A percentile compares a stretch with the other conserved stretches of the same genome.
Conservation (phyloP, 1,140 invertebrate genomes). For the Whitmania pigra region DNA sequence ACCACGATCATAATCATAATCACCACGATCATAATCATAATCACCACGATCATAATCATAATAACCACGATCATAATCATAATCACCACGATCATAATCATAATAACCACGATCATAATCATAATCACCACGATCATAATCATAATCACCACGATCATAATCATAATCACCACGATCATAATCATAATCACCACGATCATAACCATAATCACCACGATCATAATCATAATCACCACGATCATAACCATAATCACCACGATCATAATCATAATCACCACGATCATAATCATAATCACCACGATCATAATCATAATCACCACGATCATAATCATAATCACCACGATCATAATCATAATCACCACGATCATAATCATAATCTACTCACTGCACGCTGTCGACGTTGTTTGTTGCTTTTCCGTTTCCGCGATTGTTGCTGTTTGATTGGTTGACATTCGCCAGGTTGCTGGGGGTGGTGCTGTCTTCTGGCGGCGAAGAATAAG, state of each 20-base stretch:
- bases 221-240: neutral
- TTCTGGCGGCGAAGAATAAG: too few species aligned
- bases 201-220: neutral
- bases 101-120: too few species aligned
- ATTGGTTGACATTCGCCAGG: conserved; percentile 16
- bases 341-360: neutral
- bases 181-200: neutral
- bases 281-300: neutral
- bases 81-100: too few species aligned
- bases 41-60: too few species aligned
- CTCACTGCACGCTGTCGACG: conserved; percentile 8
- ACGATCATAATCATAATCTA: too few species aligned
- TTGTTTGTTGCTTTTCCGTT: neutral
- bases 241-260: too few species aligned
- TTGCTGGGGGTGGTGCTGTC: conserved; percentile 7
- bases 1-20: too few species aligned
- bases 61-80: too few species aligned
- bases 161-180: too few species aligned
- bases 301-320: neutral
- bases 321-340: neutral
- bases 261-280: neutral
- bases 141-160: too few species aligned
- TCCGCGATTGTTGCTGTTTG: neutral
- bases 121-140: too few species aligned
- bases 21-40: too few species aligned